These are phyloP conservation scores for Spea hammondii DNA, from an alignment of 2,797 vertebrate species.

Conservation along the genomic window DNA sequence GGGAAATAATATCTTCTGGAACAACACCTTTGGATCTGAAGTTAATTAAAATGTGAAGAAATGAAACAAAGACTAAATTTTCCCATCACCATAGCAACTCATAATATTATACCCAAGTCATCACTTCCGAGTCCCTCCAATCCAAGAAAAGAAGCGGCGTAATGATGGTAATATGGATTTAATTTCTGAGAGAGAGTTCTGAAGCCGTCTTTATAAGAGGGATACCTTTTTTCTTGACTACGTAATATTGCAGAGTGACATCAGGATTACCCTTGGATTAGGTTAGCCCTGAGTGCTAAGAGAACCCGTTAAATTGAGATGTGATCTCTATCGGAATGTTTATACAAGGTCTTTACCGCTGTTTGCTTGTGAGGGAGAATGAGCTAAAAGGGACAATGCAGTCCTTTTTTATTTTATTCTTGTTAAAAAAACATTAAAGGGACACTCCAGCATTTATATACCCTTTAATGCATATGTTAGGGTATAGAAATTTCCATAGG, in stretches of 20 bases:
- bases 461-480: no score
- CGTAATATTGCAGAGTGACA: not conserved
- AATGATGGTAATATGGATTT: not conserved
- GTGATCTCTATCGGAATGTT: slow-evolving; percentile 22
- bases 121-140: not conserved
- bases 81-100: slow-evolving; percentile 16
- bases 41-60: slow-evolving; percentile 14
- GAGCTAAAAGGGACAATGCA: no score
- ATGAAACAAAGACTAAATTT: not conserved
- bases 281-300: not conserved
- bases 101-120: not conserved
- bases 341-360: not conserved
- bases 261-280: not conserved
- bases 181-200: not conserved
- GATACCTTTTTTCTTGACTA: not conserved
- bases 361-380: not conserved
- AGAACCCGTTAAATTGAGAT: slow-evolving; percentile 14
- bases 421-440: no score
- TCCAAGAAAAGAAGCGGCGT: not conserved
- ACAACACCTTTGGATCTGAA: slow-evolving; percentile 10
- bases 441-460: no score
- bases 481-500: no score
- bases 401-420: no score
- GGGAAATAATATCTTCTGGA: slow-evolving; percentile 1
- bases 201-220: not conserved